These are phyloP conservation scores for Ischnura elegans DNA, from an alignment of 2,888 invertebrate genomes.

Conservation along the genomic window DNA sequence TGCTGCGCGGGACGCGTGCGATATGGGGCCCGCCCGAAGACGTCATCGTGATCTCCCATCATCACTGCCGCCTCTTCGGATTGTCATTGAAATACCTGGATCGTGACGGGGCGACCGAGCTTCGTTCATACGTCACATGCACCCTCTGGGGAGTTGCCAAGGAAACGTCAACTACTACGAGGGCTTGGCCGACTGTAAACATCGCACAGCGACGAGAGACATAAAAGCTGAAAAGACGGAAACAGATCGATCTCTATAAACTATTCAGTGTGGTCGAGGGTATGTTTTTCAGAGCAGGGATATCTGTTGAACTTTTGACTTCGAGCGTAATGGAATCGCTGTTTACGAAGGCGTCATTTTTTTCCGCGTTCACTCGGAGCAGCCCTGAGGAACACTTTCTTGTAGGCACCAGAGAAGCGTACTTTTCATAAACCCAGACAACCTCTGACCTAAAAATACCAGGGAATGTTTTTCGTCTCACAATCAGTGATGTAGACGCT, in stretches of 20 bases:
- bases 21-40: background rate
- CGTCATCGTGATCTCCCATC: background rate
- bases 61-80: background rate
- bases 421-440: too few species aligned
- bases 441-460: too few species aligned
- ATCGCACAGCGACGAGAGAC: background rate
- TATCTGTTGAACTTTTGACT: background rate
- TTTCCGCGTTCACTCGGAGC: background rate
- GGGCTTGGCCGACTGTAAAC: background rate
- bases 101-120: background rate
- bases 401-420: too few species aligned
- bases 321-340: background rate
- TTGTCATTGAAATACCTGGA: background rate
- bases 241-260: constrained; percentile 26
- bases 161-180: background rate
- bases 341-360: background rate
- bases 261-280: background rate
- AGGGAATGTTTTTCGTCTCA: too few species aligned
- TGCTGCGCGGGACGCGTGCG: background rate
- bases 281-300: background rate
- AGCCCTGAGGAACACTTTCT: too few species aligned
- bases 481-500: too few species aligned
- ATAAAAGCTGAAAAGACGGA: background rate
- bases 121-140: background rate
- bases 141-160: background rate